Evolutionary conservation across 2,113 vertebrate species (phyloP).

Genomic region (Scartelaos histophorus): DNA sequence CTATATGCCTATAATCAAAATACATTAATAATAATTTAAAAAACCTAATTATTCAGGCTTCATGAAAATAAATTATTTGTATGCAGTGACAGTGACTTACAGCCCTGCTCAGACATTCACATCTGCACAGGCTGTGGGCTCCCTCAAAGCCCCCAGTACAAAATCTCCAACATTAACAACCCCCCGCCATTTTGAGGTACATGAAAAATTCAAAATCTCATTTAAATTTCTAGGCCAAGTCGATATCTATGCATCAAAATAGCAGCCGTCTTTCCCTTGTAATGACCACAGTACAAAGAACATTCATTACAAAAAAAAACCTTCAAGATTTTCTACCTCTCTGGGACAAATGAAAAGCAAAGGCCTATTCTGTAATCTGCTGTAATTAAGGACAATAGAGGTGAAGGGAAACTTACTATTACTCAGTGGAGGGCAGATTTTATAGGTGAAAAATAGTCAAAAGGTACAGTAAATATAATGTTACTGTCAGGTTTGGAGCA

Average conservation of each 20-base stretch:
- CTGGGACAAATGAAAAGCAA: neutral
- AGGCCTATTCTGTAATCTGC: neutral
- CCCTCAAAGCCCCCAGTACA: conserved; percentile 44
- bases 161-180: conserved; percentile 57
- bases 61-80: conserved; percentile 42
- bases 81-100: conserved; percentile 32
- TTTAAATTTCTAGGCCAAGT: conserved; percentile 61
- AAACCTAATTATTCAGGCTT: conserved; percentile 34
- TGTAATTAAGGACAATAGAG: neutral
- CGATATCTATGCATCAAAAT: conserved; percentile 68
- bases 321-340: conserved; percentile 38
- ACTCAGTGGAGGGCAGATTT: too few relatives aligned
- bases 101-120: conserved; percentile 34
- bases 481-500: too few relatives aligned
- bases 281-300: conserved; percentile 55
- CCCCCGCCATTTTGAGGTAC: conserved; percentile 59
- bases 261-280: conserved; percentile 51
- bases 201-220: conserved; percentile 75
- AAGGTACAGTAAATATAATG: too few relatives aligned
- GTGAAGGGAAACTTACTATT: neutral
- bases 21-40: conserved; percentile 34
- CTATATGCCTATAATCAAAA: conserved; percentile 30
- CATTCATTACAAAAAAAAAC: conserved; percentile 59
- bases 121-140: conserved; percentile 29
- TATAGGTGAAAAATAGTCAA: too few relatives aligned